phyloP scores from a whole-genome alignment of 2,113 vertebrate species.

The Illadopsis cleaveri region DNA sequence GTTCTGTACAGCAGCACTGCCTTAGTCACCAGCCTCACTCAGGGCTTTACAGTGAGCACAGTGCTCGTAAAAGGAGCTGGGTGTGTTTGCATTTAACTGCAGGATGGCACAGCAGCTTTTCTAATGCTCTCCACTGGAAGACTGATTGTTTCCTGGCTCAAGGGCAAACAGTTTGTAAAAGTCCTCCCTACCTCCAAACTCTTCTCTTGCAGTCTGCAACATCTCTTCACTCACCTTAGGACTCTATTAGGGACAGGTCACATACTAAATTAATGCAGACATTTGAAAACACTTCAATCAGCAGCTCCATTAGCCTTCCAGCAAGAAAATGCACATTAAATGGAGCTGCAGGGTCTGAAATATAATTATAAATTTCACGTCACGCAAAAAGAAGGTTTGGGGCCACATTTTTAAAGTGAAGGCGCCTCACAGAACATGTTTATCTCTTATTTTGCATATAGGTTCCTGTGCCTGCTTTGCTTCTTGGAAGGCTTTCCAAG shows the following conservation, averaged over 20 bases:
- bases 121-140: not conserved
- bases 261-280: not conserved
- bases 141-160: slow-evolving; percentile 2
- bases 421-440: not conserved
- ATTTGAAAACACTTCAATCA: slow-evolving; percentile 15
- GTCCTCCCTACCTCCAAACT: not conserved
- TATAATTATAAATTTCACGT: slow-evolving; percentile 7
- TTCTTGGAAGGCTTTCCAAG: not conserved
- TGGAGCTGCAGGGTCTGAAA: slow-evolving; percentile 50
- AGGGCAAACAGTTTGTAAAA: not conserved
- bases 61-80: slow-evolving; percentile 5
- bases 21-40: not conserved
- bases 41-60: not conserved
- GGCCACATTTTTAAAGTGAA: slow-evolving; percentile 48
- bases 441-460: not conserved
- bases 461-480: not conserved
- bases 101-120: not conserved
- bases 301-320: slow-evolving; percentile 19
- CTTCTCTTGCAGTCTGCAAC: not conserved
- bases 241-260: not conserved
- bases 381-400: slow-evolving; percentile 45
- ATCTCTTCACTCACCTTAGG: not conserved
- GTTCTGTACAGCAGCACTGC: not conserved
- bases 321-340: slow-evolving; percentile 36
- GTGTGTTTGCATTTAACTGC: slow-evolving; percentile 13